These are phyloP conservation scores for Melinaea menophilus DNA, from an alignment of 2,888 invertebrate species.

Conservation along the genomic window DNA sequence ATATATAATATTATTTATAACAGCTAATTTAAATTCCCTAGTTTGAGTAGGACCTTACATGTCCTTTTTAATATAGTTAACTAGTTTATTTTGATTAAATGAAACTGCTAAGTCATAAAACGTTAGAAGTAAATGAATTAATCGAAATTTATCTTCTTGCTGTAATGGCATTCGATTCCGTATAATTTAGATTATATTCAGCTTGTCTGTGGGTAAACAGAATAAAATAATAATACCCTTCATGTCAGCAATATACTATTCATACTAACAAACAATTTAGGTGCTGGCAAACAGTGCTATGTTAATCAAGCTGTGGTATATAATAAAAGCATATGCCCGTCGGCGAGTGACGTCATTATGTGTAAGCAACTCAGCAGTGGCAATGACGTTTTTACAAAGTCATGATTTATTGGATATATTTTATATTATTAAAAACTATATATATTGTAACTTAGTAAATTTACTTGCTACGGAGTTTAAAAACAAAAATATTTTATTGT, in stretches of 20 bases:
- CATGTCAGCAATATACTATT: slow-evolving; percentile 41
- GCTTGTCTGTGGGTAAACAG: background rate
- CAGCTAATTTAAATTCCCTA: slow-evolving; percentile 50
- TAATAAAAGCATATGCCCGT: slow-evolving; percentile 66
- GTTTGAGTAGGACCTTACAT: slow-evolving; percentile 42
- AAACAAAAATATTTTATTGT: no score
- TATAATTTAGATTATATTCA: background rate
- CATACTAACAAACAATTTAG: slow-evolving; percentile 43
- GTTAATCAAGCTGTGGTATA: slow-evolving; percentile 65
- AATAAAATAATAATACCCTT: slow-evolving; percentile 13
- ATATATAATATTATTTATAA: slow-evolving; percentile 53
- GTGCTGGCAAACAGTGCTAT: slow-evolving; percentile 53
- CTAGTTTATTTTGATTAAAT: no score
- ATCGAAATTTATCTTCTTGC: no score
- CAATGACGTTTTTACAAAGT: slow-evolving; percentile 47
- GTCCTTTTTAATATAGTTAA: background rate
- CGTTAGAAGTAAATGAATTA: no score
- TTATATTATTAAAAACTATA: slow-evolving; percentile 24
- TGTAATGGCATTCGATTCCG: no score
- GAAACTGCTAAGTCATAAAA: no score
- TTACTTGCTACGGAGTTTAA: no score
- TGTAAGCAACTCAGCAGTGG: slow-evolving; percentile 52
- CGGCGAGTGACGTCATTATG: slow-evolving; percentile 61
- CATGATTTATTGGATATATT: slow-evolving; percentile 56
- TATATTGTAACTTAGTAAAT: no score